Conservation (phyloP, 1,140 invertebrate species). For the Pantala flavescens region DNA sequence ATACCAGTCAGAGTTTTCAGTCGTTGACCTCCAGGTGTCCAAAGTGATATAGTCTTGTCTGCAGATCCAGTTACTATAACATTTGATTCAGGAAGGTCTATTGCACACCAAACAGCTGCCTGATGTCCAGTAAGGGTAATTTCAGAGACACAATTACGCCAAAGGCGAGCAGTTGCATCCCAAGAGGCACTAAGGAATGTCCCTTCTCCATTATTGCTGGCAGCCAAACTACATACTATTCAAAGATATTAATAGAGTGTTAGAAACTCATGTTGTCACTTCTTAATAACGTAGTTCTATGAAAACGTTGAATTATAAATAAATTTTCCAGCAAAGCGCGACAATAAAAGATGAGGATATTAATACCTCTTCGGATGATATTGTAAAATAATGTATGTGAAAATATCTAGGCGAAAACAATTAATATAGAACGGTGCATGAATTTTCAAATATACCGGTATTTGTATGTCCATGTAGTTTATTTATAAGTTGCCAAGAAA, state of each 20-base stretch:
- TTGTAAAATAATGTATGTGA: too few species aligned
- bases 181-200: conserved; percentile 74
- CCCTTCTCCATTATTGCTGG: conserved; percentile 40
- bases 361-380: too few species aligned
- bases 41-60: conserved; percentile 81
- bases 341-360: too few species aligned
- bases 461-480: conserved; percentile 69
- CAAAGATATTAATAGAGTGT: conserved; percentile 21
- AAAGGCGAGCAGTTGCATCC: conserved; percentile 77
- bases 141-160: conserved; percentile 38
- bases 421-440: too few species aligned
- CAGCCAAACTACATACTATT: conserved; percentile 53
- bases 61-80: conserved; percentile 76
- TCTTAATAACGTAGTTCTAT: too few species aligned
- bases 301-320: too few species aligned
- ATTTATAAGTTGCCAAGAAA: conserved; percentile 44
- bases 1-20: conserved; percentile 40
- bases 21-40: conserved; percentile 50
- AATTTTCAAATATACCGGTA: conserved; percentile 41
- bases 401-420: too few species aligned
- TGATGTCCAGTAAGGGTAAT: conserved; percentile 62
- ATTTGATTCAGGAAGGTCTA: conserved; percentile 44
- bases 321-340: too few species aligned
- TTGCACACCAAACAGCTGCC: conserved; percentile 81
- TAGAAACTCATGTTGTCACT: conserved; percentile 11